These are phyloP conservation scores for Azemiops feae DNA, from an alignment of 2,113 vertebrate species.

Conservation along the genomic window DNA sequence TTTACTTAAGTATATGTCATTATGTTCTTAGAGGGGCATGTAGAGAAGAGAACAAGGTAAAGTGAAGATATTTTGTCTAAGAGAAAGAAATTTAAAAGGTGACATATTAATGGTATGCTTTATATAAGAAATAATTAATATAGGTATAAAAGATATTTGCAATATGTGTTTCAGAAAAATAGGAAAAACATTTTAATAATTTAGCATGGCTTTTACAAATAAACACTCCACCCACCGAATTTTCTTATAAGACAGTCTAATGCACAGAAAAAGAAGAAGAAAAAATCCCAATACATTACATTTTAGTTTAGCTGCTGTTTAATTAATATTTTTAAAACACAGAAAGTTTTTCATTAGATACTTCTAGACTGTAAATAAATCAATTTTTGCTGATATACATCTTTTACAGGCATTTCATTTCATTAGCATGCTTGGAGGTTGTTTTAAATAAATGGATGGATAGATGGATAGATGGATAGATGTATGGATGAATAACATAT, in stretches of 20 bases:
- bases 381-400: constrained; percentile 30
- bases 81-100: constrained; percentile 51
- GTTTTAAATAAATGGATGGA: constrained; percentile 50
- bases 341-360: constrained; percentile 59
- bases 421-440: constrained; percentile 66
- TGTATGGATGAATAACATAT: constrained; percentile 22
- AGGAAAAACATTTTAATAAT: constrained; percentile 62
- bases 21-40: constrained; percentile 22
- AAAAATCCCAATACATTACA: constrained; percentile 40
- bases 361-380: constrained; percentile 42
- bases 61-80: constrained; percentile 51
- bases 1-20: constrained; percentile 8
- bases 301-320: constrained; percentile 45
- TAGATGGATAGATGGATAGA: constrained; percentile 24
- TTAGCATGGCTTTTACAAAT: constrained; percentile 53
- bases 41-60: constrained; percentile 24
- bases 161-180: constrained; percentile 61
- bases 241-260: constrained; percentile 50
- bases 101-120: constrained; percentile 67
- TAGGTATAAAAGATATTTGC: constrained; percentile 40
- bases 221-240: constrained; percentile 47
- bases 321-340: constrained; percentile 57
- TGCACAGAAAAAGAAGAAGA: constrained; percentile 50
- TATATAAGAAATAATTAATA: constrained; percentile 50
- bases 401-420: constrained; percentile 41